Base-by-base conservation (phyloP, 1,140 invertebrate genomes). In the Megalopta genalis region DNA sequence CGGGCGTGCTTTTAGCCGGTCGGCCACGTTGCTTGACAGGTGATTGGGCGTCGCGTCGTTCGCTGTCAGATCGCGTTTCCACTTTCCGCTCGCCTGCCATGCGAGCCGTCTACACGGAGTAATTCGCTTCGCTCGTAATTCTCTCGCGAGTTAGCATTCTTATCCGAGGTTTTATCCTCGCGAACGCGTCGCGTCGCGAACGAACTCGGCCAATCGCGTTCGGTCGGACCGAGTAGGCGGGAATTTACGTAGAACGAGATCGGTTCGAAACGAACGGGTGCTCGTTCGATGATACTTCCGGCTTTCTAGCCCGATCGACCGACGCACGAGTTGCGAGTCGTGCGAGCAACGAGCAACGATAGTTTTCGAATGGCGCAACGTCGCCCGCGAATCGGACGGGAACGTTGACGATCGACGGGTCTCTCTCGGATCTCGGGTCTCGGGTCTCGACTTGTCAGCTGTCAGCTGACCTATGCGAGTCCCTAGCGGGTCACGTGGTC, bases 401-500 rank as follows among this genome's bases (percentile, higher is more conserved):
- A 39, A 9, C 14, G 42, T 52, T 67, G 72, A 75, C 72, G 68
- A 18, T 71, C 39, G 63, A 67, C 16, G 37, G 49, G 57, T n/a
- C n/a, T n/a, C n/a, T 65, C 21, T 64, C 32, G 21, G n/a, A n/a
- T n/a, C n/a, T n/a, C n/a, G n/a, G n/a, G n/a, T n/a, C n/a, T n/a
- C 16, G 37, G 49, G 57, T 65, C 21, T 64, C 32, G 21, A 62
- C 27, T 65, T 71, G 75, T 86, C 81, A 81, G 81, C 84, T 86
- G 81, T 86, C 81, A 81, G 81, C 84, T 86, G 81, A 86, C 73
- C 81, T 86, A 46, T 86, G 74, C 39, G 25, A 66, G 64, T 68
- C 71, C 54, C 4, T n/a, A 62, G 37, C 60, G 42, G 82, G 42
- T 78, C 71, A 79, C 73, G 76, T 79, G 76, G 77, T 70, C 67